Percentiles rank a stretch among this genome's conserved stretches.
Conservation (phyloP, 30 jellyfish, hydroid and myxozoan species). For the Clytia hemisphaerica region DNA sequence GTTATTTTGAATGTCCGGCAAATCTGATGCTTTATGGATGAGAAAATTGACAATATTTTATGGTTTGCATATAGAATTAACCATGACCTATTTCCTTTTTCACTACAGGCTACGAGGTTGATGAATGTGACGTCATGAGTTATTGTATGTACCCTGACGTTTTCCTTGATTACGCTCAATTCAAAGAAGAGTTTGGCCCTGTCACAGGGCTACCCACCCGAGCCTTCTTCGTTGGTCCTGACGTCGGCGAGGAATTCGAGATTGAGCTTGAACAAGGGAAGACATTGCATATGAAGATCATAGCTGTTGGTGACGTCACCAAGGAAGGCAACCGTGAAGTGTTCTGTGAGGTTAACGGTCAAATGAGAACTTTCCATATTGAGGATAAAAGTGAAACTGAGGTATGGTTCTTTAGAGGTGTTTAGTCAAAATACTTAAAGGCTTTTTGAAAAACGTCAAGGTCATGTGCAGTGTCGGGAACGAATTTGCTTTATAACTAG, state of each 20-base stretch:
- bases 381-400: conserved; percentile 80
- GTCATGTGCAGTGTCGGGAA: too few relatives aligned
- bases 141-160: conserved; percentile 97
- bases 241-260: conserved; percentile 87
- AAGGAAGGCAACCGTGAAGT: conserved; percentile 89
- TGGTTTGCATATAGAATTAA: too few relatives aligned
- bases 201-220: conserved; percentile 96
- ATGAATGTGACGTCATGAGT: conserved; percentile 77
- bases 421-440: too few relatives aligned
- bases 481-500: too few relatives aligned
- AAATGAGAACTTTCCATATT: conserved; percentile 73
- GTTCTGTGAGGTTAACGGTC: conserved; percentile 97
- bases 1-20: too few relatives aligned
- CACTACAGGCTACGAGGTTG: conserved; percentile 21
- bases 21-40: too few relatives aligned
- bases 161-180: conserved; percentile 67
- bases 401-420: conserved; percentile 43
- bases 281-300: conserved; percentile 63
- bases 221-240: conserved; percentile 90
- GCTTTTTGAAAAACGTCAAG: too few relatives aligned
- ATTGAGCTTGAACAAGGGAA: conserved; percentile 86
- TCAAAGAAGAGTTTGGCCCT: conserved; percentile 88
- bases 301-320: conserved; percentile 97
- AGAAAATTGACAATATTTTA: too few relatives aligned
- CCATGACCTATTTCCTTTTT: too few relatives aligned